Percentiles rank a stretch among this genome's conserved stretches.
Conservation (phyloP, 2,113 vertebrate genomes). For the Bolborhynchus lineola region DNA sequence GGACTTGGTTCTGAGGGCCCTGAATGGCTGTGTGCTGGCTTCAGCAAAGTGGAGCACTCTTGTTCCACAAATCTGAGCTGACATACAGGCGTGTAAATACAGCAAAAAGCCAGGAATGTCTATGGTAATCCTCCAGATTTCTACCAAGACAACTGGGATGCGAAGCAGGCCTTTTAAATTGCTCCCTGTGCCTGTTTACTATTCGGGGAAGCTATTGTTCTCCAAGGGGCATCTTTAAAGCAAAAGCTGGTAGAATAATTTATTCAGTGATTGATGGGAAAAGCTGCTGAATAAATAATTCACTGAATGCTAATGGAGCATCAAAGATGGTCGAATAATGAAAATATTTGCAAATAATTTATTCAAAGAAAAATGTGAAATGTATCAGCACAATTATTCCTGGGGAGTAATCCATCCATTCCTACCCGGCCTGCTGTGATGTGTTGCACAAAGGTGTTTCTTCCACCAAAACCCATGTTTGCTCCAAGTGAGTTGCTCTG, state of each 20-base stretch:
- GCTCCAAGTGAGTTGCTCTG: not conserved
- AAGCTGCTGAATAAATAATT: conserved; percentile 68
- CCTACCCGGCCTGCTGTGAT: not conserved
- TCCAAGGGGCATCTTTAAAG: conserved; percentile 66
- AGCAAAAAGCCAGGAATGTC: not conserved
- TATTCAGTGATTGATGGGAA: conserved; percentile 68
- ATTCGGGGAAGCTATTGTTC: conserved; percentile 63
- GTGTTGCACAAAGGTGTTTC: not conserved
- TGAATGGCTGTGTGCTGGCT: not conserved
- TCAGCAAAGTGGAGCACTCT: not conserved
- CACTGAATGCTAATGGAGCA: conserved; percentile 67
- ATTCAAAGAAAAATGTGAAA: conserved; percentile 58
- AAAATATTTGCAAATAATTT: conserved; percentile 71
- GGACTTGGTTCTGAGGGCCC: not conserved
- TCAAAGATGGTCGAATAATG: conserved; percentile 64
- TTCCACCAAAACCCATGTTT: not conserved
- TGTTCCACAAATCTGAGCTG: not conserved
- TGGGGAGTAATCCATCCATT: not conserved
- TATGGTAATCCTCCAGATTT: not conserved
- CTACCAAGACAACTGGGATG: not conserved
- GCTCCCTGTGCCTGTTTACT: conserved; percentile 53
- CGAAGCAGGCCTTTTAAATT: conserved; percentile 25
- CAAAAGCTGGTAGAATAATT: conserved; percentile 60
- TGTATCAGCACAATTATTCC: conserved; percentile 33
- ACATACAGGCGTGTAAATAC: not conserved